Evolutionary conservation across 2,888 invertebrate species (phyloP).

Genomic region (Poecilus cupreus): DNA sequence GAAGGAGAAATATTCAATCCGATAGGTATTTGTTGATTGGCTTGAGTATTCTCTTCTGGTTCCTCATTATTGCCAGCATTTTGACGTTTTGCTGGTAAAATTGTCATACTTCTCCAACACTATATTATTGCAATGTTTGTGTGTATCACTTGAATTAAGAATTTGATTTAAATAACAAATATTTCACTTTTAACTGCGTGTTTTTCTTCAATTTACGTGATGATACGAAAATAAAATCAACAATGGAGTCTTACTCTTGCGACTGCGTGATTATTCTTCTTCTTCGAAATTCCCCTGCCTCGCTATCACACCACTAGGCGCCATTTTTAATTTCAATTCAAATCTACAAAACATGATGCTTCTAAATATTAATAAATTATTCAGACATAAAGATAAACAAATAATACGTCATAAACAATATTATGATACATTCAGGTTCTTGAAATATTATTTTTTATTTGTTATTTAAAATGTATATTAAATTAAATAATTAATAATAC

Average conservation of each 20-base stretch:
- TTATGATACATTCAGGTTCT: neutral
- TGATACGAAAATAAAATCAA: slow-evolving; percentile 44
- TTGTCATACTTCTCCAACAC: slow-evolving; percentile 67
- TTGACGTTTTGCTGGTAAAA: slow-evolving; percentile 69
- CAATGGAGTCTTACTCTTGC: slow-evolving; percentile 36
- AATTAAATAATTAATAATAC: slow-evolving; percentile 51
- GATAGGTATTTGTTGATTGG: slow-evolving; percentile 51
- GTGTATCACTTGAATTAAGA: neutral
- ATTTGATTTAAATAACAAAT: neutral
- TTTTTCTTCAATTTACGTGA: slow-evolving; percentile 21
- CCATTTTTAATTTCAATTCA: slow-evolving; percentile 21
- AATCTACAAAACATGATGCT: neutral
- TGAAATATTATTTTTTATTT: slow-evolving; percentile 34
- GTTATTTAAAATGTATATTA: slow-evolving; percentile 42
- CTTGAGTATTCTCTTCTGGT: slow-evolving; percentile 49
- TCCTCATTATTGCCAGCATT: slow-evolving; percentile 53
- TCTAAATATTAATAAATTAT: neutral
- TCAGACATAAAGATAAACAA: no score
- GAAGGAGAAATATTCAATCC: slow-evolving; percentile 56
- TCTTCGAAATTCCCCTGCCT: slow-evolving; percentile 13
- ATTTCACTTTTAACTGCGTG: slow-evolving; percentile 21
- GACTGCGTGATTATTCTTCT: slow-evolving; percentile 23
- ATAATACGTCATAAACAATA: neutral
- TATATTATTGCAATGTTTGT: neutral
- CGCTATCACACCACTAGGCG: neutral